Percentiles rank a stretch among this genome's conserved stretches.
These are phyloP conservation scores for Ctenosaura bakeri DNA, from an alignment of 2,797 vertebrate genomes.

Conservation along the genomic window DNA sequence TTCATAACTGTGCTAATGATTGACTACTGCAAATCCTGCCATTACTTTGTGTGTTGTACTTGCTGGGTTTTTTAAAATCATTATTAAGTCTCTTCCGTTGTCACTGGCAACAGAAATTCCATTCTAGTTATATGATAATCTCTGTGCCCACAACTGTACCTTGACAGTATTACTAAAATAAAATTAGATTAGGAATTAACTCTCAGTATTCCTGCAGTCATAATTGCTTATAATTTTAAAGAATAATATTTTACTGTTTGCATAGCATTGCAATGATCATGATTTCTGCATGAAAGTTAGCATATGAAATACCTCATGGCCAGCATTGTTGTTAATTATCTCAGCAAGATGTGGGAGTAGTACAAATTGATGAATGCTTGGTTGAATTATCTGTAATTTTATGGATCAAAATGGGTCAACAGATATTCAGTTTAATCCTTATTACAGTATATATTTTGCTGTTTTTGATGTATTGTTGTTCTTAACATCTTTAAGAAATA, in stretches of 20 bases:
- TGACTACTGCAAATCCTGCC: constrained; percentile 3
- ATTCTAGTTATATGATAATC: accelerated
- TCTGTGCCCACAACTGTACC: constrained; percentile 1
- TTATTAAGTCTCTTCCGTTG: constrained; percentile 33
- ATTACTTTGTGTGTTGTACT: constrained; percentile 35
- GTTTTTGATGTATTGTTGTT: neutral
- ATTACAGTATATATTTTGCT: neutral
- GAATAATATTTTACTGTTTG: constrained; percentile 1
- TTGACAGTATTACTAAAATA: constrained; percentile 13
- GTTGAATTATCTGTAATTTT: neutral
- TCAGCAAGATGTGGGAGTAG: neutral
- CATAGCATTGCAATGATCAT: neutral
- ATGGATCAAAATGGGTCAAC: neutral
- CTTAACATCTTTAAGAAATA: neutral
- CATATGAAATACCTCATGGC: neutral
- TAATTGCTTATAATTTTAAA: constrained; percentile 40
- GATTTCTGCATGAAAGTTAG: constrained; percentile 12
- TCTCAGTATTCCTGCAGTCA: neutral
- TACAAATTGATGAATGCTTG: neutral
- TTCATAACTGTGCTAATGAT: constrained; percentile 45
- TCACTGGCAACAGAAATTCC: constrained; percentile 24
- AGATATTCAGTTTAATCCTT: neutral
- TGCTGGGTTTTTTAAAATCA: constrained; percentile 19
- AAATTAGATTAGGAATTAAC: constrained; percentile 14
- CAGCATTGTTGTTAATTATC: neutral